These are phyloP conservation scores for Nothocercus nigrocapillus DNA, from an alignment of 2,113 vertebrate species.

Conservation along the genomic window DNA sequence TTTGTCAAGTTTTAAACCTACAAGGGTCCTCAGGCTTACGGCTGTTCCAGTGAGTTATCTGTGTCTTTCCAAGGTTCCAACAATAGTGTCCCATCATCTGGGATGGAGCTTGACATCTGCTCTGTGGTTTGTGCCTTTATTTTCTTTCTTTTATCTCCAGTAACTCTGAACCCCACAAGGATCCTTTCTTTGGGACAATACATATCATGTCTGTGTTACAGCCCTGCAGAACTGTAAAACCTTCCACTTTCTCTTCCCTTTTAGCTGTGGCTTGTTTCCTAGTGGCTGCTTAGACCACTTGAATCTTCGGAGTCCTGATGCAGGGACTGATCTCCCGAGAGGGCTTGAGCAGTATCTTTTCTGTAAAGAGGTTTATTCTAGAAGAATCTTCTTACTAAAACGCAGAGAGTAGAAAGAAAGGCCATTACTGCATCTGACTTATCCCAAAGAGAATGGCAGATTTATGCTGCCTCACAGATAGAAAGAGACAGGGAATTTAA, in stretches of 20 bases:
- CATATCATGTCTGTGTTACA: background rate
- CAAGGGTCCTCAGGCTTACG: background rate
- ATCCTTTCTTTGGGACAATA: background rate
- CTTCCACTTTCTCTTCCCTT: background rate
- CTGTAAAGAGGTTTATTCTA: conserved; percentile 57
- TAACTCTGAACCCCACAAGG: background rate
- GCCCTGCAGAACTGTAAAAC: background rate
- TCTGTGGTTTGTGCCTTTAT: background rate
- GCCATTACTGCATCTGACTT: conserved; percentile 22
- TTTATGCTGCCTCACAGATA: background rate
- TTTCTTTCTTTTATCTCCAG: background rate
- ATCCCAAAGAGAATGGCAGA: background rate
- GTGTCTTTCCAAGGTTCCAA: background rate
- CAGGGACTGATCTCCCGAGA: conserved; percentile 33
- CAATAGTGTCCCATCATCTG: background rate
- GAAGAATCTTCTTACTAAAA: conserved; percentile 57
- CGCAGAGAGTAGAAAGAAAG: conserved; percentile 1
- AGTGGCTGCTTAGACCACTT: conserved; percentile 8
- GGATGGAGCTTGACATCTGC: background rate
- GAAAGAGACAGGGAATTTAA: background rate
- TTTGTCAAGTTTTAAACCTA: background rate
- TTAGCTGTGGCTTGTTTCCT: background rate
- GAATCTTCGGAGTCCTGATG: background rate
- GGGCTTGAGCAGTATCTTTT: conserved; percentile 46
- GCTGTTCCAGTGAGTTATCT: background rate